Percentiles rank a stretch among this genome's conserved stretches.
Evolutionary conservation across 2,888 invertebrate genomes (phyloP).

Genomic region (Eupithecia exiguata): DNA sequence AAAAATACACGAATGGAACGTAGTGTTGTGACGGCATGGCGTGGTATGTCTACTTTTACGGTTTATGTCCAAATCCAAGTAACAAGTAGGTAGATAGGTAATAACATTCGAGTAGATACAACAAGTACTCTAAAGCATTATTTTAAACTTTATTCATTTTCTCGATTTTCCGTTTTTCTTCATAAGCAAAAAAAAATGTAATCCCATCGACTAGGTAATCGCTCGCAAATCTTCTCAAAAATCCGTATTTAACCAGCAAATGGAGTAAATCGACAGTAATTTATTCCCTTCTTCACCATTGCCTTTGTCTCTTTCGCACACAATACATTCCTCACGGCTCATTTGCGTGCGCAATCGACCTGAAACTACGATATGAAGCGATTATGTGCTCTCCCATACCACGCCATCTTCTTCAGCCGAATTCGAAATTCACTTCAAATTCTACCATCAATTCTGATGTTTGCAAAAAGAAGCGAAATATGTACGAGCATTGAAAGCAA

Average conservation of each 20-base stretch:
- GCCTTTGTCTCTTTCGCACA: slow-evolving; percentile 60
- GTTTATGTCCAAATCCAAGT: too few species aligned
- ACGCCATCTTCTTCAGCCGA: slow-evolving; percentile 42
- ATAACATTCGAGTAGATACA: too few species aligned
- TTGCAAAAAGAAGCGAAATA: slow-evolving; percentile 11
- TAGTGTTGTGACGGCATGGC: neutral
- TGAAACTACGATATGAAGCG: slow-evolving; percentile 70
- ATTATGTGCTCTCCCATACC: slow-evolving; percentile 54
- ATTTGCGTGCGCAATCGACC: slow-evolving; percentile 69
- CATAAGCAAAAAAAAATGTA: neutral
- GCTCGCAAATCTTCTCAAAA: slow-evolving; percentile 20
- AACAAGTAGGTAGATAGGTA: too few species aligned
- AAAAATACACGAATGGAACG: neutral
- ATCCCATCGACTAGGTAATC: neutral
- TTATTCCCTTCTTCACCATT: slow-evolving; percentile 53
- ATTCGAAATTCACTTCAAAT: slow-evolving; percentile 17
- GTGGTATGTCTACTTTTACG: neutral
- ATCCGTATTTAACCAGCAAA: slow-evolving; percentile 40
- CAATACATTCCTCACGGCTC: slow-evolving; percentile 64
- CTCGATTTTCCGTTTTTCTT: neutral
- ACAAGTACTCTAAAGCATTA: too few species aligned
- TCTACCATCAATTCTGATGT: neutral
- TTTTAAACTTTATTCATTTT: too few species aligned
- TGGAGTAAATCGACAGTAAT: slow-evolving; percentile 50
- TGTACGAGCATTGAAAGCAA: slow-evolving; percentile 43